Conservation (phyloP, 2,797 vertebrate species). For the Sarcophilus harrisii region DNA sequence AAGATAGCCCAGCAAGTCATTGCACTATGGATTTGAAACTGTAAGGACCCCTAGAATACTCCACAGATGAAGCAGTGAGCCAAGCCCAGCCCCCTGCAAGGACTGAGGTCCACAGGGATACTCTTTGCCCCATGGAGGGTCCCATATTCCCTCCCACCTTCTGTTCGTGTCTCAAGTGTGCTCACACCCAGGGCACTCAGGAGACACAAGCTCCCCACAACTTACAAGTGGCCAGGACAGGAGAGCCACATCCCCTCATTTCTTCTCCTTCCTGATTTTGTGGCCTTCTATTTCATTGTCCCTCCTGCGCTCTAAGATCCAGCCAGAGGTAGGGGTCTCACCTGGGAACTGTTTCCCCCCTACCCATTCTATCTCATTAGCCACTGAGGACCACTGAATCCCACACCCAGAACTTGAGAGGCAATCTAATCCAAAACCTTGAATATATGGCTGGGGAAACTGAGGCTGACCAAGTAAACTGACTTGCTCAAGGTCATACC, state of each 20-base stretch:
- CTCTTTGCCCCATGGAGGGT: neutral
- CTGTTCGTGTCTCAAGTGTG: neutral
- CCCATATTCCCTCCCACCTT: neutral
- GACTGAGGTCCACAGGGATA: no score
- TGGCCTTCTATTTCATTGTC: neutral
- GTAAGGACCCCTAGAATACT: neutral
- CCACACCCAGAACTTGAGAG: neutral
- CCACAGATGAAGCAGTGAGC: neutral
- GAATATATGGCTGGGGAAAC: neutral
- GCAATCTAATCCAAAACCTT: neutral
- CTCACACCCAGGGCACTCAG: neutral
- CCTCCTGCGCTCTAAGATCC: neutral
- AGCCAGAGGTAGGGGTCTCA: neutral
- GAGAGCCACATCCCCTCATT: neutral
- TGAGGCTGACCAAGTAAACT: neutral
- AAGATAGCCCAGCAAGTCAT: neutral
- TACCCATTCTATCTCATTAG: neutral
- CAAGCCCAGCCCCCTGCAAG: neutral
- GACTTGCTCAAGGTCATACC: neutral
- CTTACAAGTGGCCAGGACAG: neutral
- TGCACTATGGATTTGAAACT: neutral
- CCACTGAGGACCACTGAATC: neutral
- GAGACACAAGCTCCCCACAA: neutral
- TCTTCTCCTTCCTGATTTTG: neutral
- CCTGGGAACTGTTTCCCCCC: neutral